These are phyloP conservation scores for Amyelois transitella DNA, from an alignment of 1,140 invertebrate genomes.

Conservation along the genomic window DNA sequence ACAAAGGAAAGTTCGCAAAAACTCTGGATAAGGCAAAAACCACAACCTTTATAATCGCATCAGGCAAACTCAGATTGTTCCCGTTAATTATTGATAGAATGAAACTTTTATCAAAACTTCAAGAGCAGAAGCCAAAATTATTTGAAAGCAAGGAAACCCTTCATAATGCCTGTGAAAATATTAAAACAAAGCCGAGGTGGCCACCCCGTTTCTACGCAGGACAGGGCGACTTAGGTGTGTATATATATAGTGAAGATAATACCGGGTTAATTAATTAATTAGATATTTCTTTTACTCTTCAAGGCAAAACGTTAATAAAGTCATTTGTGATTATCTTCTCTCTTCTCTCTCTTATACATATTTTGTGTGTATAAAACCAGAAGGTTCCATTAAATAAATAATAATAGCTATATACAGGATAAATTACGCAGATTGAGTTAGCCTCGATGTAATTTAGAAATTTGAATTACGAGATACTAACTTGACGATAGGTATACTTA, in stretches of 20 bases:
- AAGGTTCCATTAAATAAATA: no score
- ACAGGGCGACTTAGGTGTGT: slow-evolving; percentile 40
- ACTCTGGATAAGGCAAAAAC: slow-evolving; percentile 51
- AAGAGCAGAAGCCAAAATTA: slow-evolving; percentile 72
- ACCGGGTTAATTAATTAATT: slow-evolving; percentile 1
- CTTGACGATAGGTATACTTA: no score
- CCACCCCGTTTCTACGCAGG: slow-evolving; percentile 50
- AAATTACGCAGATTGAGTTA: no score
- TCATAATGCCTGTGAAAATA: slow-evolving; percentile 73
- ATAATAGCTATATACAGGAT: no score
- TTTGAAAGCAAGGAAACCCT: slow-evolving; percentile 72
- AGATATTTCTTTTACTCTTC: no score
- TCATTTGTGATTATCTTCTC: no score
- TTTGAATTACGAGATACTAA: no score
- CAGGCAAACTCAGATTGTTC: slow-evolving; percentile 50
- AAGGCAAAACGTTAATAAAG: no score
- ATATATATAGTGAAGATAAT: slow-evolving; percentile 38
- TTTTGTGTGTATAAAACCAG: no score
- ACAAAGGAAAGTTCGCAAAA: slow-evolving; percentile 29
- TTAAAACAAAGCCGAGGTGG: slow-evolving; percentile 73
- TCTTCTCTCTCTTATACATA: no score
- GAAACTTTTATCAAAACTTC: slow-evolving; percentile 75
- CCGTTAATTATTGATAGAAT: slow-evolving; percentile 74
- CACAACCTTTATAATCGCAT: slow-evolving; percentile 68
- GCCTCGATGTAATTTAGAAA: no score